Conservation (phyloP, 2,888 invertebrate species). For the Drosophila robusta region DNA sequence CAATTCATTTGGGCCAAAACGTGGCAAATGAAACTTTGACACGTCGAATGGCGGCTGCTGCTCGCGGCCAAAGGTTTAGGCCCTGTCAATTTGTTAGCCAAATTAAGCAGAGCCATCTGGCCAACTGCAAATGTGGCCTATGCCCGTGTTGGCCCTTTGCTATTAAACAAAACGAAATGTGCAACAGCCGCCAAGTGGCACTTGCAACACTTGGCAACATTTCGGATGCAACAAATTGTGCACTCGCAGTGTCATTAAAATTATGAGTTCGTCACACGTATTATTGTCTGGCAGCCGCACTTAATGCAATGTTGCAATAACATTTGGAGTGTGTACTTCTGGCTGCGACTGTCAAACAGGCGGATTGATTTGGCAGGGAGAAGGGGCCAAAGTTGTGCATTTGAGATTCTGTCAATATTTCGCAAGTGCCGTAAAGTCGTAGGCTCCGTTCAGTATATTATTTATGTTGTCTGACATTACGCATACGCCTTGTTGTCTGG, state of each 20-base stretch:
- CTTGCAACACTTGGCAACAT: slow-evolving; percentile 36
- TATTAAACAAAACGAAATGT: too few species aligned
- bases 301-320: slow-evolving; percentile 39
- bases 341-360: slow-evolving; percentile 12
- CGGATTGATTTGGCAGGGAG: slow-evolving; percentile 31
- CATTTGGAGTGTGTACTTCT: slow-evolving; percentile 8
- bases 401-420: background rate
- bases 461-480: slow-evolving; percentile 10
- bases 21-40: slow-evolving; percentile 22
- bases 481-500: slow-evolving; percentile 36
- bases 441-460: background rate
- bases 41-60: background rate
- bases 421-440: background rate
- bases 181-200: slow-evolving; percentile 21
- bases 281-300: slow-evolving; percentile 6
- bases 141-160: too few species aligned
- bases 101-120: too few species aligned
- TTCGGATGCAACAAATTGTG: slow-evolving; percentile 18
- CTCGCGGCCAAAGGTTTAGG: background rate
- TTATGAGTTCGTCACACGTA: slow-evolving; percentile 38
- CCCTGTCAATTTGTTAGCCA: slow-evolving; percentile 20
- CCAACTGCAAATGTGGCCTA: too few species aligned
- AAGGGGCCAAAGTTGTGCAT: slow-evolving; percentile 16
- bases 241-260: slow-evolving; percentile 16
- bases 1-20: slow-evolving; percentile 41